These are phyloP conservation scores for Hassar affinis DNA, from an alignment of 2,113 vertebrate species.

Conservation along the genomic window DNA sequence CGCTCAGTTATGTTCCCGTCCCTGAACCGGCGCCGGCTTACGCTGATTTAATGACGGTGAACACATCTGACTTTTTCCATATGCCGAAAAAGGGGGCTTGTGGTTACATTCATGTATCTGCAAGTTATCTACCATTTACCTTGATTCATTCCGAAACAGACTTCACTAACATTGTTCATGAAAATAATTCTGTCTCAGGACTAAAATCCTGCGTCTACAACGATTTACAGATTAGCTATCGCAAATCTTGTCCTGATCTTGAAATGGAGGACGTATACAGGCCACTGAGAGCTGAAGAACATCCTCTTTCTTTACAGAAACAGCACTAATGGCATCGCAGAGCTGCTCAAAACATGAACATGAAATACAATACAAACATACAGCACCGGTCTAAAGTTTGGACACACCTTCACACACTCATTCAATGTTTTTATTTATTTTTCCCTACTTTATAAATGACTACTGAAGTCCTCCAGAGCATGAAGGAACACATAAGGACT, in stretches of 20 bases:
- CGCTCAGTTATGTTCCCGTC: not conserved
- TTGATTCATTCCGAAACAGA: not conserved
- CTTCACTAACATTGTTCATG: not conserved
- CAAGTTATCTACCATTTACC: not conserved
- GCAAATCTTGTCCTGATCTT: slow-evolving; percentile 7
- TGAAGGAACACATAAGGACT: no score
- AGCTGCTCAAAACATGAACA: not conserved
- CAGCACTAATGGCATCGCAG: not conserved
- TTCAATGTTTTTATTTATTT: no score
- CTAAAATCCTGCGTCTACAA: not conserved
- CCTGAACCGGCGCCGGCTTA: not conserved
- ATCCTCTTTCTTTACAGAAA: not conserved
- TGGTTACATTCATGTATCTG: slow-evolving; percentile 27
- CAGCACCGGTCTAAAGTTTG: no score
- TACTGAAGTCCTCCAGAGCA: no score
- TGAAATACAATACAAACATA: slow-evolving; percentile 3
- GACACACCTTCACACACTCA: no score
- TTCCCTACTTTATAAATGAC: no score
- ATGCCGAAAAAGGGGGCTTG: not conserved
- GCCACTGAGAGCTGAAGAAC: not conserved
- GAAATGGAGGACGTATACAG: not conserved
- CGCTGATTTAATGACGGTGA: not conserved
- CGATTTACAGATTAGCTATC: not conserved
- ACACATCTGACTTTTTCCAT: not conserved
- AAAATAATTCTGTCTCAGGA: not conserved